A percentile compares a stretch with the other conserved stretches of the same genome.
phyloP scores from a whole-genome alignment of 2,113 vertebrate genomes.

The Pituophis catenifer region DNA sequence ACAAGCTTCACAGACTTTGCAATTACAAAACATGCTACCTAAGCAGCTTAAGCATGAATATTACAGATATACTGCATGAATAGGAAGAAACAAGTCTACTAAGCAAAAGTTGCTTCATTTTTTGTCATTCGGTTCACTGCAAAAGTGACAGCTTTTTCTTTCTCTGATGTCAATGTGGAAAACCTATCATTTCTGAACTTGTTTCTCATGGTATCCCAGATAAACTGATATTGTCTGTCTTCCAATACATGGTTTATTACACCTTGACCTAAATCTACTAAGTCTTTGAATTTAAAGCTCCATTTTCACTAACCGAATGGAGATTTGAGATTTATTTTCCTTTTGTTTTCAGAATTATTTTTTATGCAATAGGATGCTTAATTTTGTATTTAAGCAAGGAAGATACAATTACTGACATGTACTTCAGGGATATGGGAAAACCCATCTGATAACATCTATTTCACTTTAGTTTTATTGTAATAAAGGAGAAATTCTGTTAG shows the following conservation, averaged over 20 bases:
- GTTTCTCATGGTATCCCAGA: not conserved
- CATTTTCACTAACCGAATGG: not conserved
- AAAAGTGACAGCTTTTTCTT: not conserved
- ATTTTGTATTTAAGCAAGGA: not conserved
- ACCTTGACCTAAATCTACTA: not conserved
- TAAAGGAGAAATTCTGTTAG: not conserved
- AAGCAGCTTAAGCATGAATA: not conserved
- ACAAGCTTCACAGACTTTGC: not conserved
- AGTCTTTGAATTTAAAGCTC: not conserved
- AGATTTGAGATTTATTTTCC: not conserved
- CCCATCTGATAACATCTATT: not conserved
- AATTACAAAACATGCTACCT: not conserved
- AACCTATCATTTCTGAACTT: not conserved
- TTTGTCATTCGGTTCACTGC: not conserved
- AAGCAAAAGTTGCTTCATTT: not conserved
- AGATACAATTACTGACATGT: not conserved
- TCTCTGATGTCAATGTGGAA: not conserved
- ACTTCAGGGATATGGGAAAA: not conserved
- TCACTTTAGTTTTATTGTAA: not conserved
- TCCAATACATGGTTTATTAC: not conserved
- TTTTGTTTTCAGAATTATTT: not conserved
- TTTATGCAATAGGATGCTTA: not conserved
- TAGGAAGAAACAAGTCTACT: not conserved
- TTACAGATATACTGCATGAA: not conserved
- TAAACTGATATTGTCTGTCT: not conserved